Evolutionary conservation across 2,888 invertebrate genomes (phyloP), one percentile per base, ranked within the genome.

Genomic region (Linnaemya vulpina): DNA sequence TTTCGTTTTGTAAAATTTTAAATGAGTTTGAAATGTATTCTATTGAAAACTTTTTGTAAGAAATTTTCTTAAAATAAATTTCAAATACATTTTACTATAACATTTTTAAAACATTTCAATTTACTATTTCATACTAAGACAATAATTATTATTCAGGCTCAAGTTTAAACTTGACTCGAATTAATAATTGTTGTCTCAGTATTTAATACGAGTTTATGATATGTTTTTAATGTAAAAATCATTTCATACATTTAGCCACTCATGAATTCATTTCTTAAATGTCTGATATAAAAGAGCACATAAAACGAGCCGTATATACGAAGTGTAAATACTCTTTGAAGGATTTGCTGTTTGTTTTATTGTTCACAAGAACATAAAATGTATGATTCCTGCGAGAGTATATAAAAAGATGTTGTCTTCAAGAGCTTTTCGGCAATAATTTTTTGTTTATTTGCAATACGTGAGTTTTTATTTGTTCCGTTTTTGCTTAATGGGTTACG

Each of bases 381-480:
- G 51, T 30, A n/a, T 15, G 51, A 40, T 40, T 40, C 10, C 40
- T 11, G n/a, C n/a, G n/a, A n/a, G n/a, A n/a, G n/a, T n/a, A 11
- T 11, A 40, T 40, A 43, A 76, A 60, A 25, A 40, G 10, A n/a
- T 53, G 38, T 20, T 53, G 20, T 17, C 30, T 63, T 70, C 11
- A 62, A 78, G 15, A 46, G 20, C 40, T 78, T 78, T 70, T 40
- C 15, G 25, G 40, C 60, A 68, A 43, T 70, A 7, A 20, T 11
- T 53, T 38, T 25, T 53, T 77, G 38, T 78, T 70, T 70, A 62
- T 70, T 62, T 40, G 25, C 1, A 62, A 62, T 62, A 70, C 70
- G 51, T 70, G 51, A 62, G 70, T 62, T 70, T 9, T 67, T 68
- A 17, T 40, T 13, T 11, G 13, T 40, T 20, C 17, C n/a, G 5